Evolutionary conservation across 2,888 invertebrate genomes (phyloP).

Genomic region (Phorcus lineatus): DNA sequence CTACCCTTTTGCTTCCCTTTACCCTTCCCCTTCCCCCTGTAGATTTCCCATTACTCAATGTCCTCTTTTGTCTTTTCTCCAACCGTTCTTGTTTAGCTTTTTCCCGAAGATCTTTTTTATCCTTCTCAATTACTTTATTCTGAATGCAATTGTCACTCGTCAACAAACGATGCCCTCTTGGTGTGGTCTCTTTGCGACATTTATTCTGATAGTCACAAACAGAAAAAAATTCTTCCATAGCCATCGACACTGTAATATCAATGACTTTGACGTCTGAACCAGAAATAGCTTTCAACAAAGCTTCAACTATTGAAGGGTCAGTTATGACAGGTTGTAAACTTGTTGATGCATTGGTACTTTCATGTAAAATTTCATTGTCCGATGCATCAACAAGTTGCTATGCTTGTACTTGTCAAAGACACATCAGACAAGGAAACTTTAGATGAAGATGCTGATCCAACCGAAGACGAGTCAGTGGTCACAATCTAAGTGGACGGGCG

Average conservation of each 20-base stretch:
- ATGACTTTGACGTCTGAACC: no score
- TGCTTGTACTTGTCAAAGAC: not conserved
- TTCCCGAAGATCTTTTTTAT: not conserved
- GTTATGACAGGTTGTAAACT: not conserved
- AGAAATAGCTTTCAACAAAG: no score
- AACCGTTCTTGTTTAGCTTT: not conserved
- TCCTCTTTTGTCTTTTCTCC: not conserved
- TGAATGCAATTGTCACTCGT: no score
- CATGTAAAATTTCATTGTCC: not conserved
- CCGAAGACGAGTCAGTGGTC: no score
- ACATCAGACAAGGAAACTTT: not conserved
- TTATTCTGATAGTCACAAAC: no score
- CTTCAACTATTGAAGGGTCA: no score
- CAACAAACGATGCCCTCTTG: no score
- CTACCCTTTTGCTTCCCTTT: not conserved
- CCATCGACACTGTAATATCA: no score
- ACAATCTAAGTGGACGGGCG: no score
- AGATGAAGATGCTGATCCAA: not conserved
- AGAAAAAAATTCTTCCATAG: no score
- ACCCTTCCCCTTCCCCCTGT: not conserved
- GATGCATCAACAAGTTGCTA: not conserved
- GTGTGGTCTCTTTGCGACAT: no score
- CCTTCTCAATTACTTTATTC: not conserved
- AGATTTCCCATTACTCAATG: not conserved
- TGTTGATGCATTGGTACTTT: not conserved